A percentile compares a stretch with the other conserved stretches of the same genome.
Conservation (phyloP, 2,888 invertebrate genomes). For the Clostera curtula region DNA sequence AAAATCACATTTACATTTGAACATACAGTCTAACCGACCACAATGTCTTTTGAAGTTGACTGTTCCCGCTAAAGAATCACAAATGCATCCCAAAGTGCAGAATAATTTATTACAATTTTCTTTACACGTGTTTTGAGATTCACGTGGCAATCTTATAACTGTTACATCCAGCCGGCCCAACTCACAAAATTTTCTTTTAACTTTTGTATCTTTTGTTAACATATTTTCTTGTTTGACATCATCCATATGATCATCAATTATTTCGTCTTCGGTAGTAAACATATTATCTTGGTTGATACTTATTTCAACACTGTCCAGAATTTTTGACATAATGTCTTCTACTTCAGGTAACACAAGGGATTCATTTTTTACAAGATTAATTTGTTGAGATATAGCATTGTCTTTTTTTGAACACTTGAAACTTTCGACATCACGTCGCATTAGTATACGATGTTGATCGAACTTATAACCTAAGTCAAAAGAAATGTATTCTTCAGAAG, state of each 20-base stretch:
- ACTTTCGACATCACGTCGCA: slow-evolving; percentile 41
- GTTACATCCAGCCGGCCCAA: slow-evolving; percentile 79
- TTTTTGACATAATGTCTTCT: slow-evolving; percentile 61
- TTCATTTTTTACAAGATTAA: not conserved
- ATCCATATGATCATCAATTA: slow-evolving; percentile 34
- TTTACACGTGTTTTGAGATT: slow-evolving; percentile 10
- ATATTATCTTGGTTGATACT: slow-evolving; percentile 73
- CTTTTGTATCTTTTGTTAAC: slow-evolving; percentile 44
- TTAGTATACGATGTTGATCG: slow-evolving; percentile 72
- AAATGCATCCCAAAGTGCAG: slow-evolving; percentile 80
- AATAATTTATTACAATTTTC: slow-evolving; percentile 63
- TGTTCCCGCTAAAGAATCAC: slow-evolving; percentile 71
- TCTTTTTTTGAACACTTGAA: slow-evolving; percentile 3
- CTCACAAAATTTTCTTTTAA: slow-evolving; percentile 60
- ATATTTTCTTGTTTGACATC: slow-evolving; percentile 16
- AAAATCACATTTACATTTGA: slow-evolving; percentile 62
- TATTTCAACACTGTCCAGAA: slow-evolving; percentile 77
- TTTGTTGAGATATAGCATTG: not conserved
- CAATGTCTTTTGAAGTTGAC: slow-evolving; percentile 74
- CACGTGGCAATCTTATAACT: slow-evolving; percentile 70
- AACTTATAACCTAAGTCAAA: slow-evolving; percentile 76
- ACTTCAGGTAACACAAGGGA: slow-evolving; percentile 29
- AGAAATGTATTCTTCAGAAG: slow-evolving; percentile 42
- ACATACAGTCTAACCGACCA: slow-evolving; percentile 76
- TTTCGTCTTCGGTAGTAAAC: slow-evolving; percentile 38